A percentile compares a stretch with the other conserved stretches of the same genome.
These are phyloP conservation scores for Propithecus deckenii DNA, from an alignment of 2,797 vertebrate species.

Conservation along the genomic window DNA sequence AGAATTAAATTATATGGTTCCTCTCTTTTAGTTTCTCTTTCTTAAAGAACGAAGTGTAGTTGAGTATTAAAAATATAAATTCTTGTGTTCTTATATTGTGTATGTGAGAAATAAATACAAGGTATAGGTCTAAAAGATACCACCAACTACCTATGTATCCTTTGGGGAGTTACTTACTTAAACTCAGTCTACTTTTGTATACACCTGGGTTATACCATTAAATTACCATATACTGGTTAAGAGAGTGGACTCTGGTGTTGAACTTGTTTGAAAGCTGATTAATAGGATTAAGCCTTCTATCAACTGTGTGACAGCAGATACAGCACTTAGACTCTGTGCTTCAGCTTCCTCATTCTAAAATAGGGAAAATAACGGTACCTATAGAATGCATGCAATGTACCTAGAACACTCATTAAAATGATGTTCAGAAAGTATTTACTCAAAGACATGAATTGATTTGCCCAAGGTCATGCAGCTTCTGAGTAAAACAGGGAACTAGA, in stretches of 20 bases:
- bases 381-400: not conserved
- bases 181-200: not conserved
- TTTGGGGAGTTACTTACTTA: not conserved
- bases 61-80: not conserved
- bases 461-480: not conserved
- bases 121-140: not conserved
- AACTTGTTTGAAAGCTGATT: not conserved
- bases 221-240: rapidly evolving
- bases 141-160: not conserved
- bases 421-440: not conserved
- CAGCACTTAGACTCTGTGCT: not conserved
- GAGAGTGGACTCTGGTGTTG: not conserved
- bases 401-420: not conserved
- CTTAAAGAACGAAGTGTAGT: not conserved
- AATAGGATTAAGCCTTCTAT: not conserved
- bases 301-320: not conserved
- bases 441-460: not conserved
- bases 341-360: not conserved
- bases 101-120: not conserved
- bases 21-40: not conserved
- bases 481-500: not conserved
- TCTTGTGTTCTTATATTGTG: not conserved
- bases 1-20: not conserved
- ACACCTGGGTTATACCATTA: not conserved
- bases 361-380: not conserved